Percentiles rank a stretch among this genome's conserved stretches.
phyloP scores from a whole-genome alignment of 2,113 vertebrate species.

The mouse (Mus musculus) region DNA sequence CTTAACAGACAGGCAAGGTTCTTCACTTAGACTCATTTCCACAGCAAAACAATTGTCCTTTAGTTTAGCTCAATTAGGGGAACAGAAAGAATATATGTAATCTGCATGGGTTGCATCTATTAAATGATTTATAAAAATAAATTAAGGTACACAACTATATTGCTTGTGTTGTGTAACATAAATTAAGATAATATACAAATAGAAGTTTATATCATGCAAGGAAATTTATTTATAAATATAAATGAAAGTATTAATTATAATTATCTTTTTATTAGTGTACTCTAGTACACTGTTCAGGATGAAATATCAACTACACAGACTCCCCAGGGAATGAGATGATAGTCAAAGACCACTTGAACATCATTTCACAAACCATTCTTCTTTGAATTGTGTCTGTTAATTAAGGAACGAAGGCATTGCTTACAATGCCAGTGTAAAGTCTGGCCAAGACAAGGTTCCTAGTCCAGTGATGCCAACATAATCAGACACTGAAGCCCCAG shows the following conservation, averaged over 20 bases:
- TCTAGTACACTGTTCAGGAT: neutral
- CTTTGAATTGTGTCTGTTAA: conserved; percentile 32
- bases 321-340: conserved; percentile 11
- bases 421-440: conserved; percentile 42
- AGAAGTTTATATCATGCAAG: neutral
- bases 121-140: conserved; percentile 39
- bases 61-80: neutral
- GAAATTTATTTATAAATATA: conserved; percentile 20
- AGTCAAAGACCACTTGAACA: neutral
- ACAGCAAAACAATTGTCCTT: neutral
- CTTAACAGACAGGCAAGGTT: neutral
- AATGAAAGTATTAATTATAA: conserved; percentile 13
- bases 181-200: neutral
- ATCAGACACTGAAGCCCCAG: neutral
- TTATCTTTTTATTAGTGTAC: neutral
- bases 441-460: conserved; percentile 11
- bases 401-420: conserved; percentile 16
- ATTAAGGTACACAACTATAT: conserved; percentile 9
- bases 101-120: neutral
- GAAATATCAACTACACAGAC: neutral
- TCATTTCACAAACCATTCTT: conserved; percentile 19
- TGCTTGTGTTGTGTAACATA: neutral
- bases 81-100: neutral
- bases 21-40: neutral
- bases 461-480: neutral